phyloP scores from a whole-genome alignment of 2,113 vertebrate species.

The Microcebus ravelobensis region DNA sequence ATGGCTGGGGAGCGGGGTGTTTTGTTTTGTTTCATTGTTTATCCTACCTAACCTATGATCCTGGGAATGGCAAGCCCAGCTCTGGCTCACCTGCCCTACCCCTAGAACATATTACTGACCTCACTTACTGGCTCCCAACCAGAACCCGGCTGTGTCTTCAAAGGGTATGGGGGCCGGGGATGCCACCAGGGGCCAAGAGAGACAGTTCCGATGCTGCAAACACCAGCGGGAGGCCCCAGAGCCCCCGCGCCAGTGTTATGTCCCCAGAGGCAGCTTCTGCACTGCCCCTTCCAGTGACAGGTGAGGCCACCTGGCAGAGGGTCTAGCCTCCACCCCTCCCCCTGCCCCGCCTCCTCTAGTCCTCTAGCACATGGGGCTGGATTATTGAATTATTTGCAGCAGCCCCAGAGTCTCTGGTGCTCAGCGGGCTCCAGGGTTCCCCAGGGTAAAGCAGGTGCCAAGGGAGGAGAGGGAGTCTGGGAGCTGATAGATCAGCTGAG shows the following conservation, averaged over 20 bases:
- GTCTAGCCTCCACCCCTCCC: background rate
- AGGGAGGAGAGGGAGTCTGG: background rate
- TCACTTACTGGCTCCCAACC: slow-evolving; percentile 30
- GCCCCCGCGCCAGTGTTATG: background rate
- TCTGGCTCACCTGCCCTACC: background rate
- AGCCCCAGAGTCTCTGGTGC: background rate
- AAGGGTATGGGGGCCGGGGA: background rate
- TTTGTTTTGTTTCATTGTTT: slow-evolving; percentile 39
- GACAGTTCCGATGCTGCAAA: background rate
- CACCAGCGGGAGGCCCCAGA: background rate
- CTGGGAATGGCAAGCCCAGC: slow-evolving; percentile 44
- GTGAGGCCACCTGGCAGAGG: background rate
- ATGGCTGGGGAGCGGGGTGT: background rate
- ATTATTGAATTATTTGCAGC: background rate
- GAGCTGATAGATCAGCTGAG: background rate
- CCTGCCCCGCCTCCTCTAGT: too few relatives aligned
- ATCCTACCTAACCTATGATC: background rate
- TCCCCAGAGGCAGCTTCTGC: background rate
- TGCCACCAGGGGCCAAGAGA: background rate
- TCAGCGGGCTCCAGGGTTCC: background rate
- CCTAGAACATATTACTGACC: background rate
- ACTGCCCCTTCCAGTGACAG: background rate
- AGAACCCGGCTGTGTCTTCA: background rate
- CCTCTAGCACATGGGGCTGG: rapidly evolving
- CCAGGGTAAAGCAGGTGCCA: background rate